A percentile compares a stretch with the other conserved stretches of the same genome.
These are phyloP conservation scores for Poeciliopsis retropinna DNA, from an alignment of 2,113 vertebrate genomes.

Conservation along the genomic window DNA sequence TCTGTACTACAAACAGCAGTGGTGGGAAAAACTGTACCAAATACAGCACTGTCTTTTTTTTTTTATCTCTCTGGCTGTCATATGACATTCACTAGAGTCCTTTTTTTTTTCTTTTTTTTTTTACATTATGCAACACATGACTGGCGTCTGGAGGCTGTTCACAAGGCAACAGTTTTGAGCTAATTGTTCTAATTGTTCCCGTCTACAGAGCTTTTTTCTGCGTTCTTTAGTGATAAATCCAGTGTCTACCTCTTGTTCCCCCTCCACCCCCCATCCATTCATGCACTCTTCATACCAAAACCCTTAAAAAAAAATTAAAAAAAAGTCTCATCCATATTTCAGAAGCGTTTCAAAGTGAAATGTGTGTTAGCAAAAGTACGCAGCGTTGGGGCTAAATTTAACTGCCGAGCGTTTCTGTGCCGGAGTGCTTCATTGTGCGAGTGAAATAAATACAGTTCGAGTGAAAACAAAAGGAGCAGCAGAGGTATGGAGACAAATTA, in stretches of 20 bases:
- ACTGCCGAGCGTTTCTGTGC: slow-evolving; percentile 42
- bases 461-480: not conserved
- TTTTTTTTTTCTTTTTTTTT: not conserved
- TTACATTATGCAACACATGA: not conserved
- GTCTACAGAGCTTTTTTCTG: not conserved
- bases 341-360: slow-evolving; percentile 63
- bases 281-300: slow-evolving; percentile 8
- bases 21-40: not conserved
- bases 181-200: slow-evolving; percentile 1
- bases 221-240: slow-evolving; percentile 4
- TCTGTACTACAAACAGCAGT: not conserved
- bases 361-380: slow-evolving; percentile 62
- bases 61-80: not conserved
- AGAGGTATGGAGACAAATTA: slow-evolving; percentile 17
- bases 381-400: slow-evolving; percentile 67
- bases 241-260: not conserved
- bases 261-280: not conserved
- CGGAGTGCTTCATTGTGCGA: slow-evolving; percentile 1
- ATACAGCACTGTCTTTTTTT: not conserved
- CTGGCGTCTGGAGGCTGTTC: not conserved
- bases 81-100: too few species aligned
- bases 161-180: not conserved
- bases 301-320: slow-evolving; percentile 47
- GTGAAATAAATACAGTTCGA: not conserved
- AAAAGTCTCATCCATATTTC: slow-evolving; percentile 67